Evolutionary conservation across 2,797 vertebrate species (phyloP).

Genomic region (Pogoniulus pusillus): DNA sequence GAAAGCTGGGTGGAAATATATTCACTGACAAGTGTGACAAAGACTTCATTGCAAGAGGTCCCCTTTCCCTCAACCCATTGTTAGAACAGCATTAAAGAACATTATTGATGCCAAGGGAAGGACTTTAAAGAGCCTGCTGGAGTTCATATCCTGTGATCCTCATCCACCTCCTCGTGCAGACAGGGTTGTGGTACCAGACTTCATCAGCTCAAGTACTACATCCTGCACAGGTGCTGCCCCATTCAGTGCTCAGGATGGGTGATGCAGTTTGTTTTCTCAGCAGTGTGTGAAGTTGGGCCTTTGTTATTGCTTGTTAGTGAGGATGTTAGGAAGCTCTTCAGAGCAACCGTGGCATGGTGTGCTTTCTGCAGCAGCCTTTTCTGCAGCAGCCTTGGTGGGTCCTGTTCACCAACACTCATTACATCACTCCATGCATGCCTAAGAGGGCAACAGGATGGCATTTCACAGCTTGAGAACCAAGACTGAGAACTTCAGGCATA

Average conservation of each 20-base stretch:
- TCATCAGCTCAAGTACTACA: background rate
- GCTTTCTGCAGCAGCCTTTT: background rate
- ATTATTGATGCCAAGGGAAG: background rate
- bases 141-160: background rate
- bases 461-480: background rate
- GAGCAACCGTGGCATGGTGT: background rate
- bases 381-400: no score
- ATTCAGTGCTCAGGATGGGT: accelerated
- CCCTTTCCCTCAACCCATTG: background rate
- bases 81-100: background rate
- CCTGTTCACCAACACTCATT: background rate
- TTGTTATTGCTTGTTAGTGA: background rate
- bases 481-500: background rate
- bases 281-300: background rate
- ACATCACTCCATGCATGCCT: background rate
- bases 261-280: background rate
- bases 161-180: background rate
- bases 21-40: background rate
- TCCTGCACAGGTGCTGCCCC: background rate
- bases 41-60: background rate
- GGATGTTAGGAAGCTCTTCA: background rate
- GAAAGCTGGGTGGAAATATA: background rate
- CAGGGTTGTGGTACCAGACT: background rate
- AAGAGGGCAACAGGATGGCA: background rate
- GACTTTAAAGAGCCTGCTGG: background rate